Conservation (phyloP, 2,888 invertebrate species). For the Steinernema scapterisci region DNA sequence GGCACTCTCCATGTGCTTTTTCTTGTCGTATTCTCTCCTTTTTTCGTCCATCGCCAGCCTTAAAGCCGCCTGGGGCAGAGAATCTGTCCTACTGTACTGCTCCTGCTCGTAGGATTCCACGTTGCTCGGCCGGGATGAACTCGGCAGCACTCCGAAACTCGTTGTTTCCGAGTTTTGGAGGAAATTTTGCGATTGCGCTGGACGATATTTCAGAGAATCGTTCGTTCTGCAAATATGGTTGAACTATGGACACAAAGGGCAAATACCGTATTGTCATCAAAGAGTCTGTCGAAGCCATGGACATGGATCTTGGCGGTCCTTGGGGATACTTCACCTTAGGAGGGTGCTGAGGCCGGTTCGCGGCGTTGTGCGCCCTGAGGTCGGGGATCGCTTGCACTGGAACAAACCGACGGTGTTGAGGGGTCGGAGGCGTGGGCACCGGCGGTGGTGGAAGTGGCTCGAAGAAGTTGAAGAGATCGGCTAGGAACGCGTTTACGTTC, state of each 20-base stretch:
- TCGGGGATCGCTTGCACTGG: constrained; percentile 60
- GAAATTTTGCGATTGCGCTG: constrained; percentile 9
- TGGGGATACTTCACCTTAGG: constrained; percentile 42
- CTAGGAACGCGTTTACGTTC: constrained; percentile 68
- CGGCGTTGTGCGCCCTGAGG: constrained; percentile 59
- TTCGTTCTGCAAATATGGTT: constrained; percentile 9
- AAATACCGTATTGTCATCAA: constrained; percentile 40
- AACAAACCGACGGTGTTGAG: constrained; percentile 60
- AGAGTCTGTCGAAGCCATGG: constrained; percentile 45
- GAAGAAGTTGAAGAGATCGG: constrained; percentile 69
- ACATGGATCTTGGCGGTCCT: constrained; percentile 35
- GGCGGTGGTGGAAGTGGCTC: constrained; percentile 55
- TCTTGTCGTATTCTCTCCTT: constrained; percentile 58
- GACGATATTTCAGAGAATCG: constrained; percentile 14
- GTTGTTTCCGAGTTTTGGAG: neutral
- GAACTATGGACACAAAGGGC: neutral
- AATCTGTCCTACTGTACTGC: constrained; percentile 41
- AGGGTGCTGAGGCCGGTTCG: constrained; percentile 52
- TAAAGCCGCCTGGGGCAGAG: constrained; percentile 55
- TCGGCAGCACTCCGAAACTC: constrained; percentile 14
- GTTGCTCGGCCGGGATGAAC: constrained; percentile 3
- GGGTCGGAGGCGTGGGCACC: constrained; percentile 34
- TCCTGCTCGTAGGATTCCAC: constrained; percentile 13
- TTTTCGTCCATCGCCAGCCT: constrained; percentile 64
- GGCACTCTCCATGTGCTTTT: constrained; percentile 53